A percentile compares a stretch with the other conserved stretches of the same genome.
phyloP scores from a whole-genome alignment of 1,140 invertebrate species.

The Sarcophaga bullata region DNA sequence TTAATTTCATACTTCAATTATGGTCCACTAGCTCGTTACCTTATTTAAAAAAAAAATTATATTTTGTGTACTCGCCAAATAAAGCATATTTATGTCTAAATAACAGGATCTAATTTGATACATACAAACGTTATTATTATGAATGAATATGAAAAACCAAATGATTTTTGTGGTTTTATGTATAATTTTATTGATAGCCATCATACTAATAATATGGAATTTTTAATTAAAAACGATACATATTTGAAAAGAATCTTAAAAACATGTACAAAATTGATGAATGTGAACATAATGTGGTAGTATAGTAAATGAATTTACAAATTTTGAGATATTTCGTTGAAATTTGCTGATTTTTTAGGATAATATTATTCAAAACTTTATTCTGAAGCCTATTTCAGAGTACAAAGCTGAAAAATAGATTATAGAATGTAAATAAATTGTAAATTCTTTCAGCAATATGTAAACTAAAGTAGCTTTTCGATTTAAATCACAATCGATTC shows the following conservation, averaged over 20 bases:
- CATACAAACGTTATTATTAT: neutral
- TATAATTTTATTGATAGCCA: constrained; percentile 2
- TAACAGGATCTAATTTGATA: neutral
- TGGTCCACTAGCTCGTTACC: neutral
- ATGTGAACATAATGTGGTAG: neutral
- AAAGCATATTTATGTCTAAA: constrained; percentile 6
- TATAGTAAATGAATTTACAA: neutral
- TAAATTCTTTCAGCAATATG: too few relatives aligned
- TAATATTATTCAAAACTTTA: too few relatives aligned
- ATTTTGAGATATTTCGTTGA: too few relatives aligned
- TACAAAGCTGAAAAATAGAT: too few relatives aligned
- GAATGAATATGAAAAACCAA: neutral
- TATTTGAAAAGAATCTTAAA: neutral
- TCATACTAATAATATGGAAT: neutral
- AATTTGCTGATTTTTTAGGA: too few relatives aligned
- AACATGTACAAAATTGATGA: neutral
- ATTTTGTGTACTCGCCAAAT: neutral
- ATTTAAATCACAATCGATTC: too few relatives aligned
- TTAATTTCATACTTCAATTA: constrained; percentile 11
- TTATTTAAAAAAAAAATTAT: neutral
- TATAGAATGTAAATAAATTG: too few relatives aligned
- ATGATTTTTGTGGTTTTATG: neutral
- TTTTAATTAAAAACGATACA: constrained; percentile 16
- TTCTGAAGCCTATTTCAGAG: too few relatives aligned
- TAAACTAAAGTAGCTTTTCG: too few relatives aligned